Evolutionary conservation across 2,888 invertebrate genomes (phyloP).

Genomic region (Cryptocephalus moraei): DNA sequence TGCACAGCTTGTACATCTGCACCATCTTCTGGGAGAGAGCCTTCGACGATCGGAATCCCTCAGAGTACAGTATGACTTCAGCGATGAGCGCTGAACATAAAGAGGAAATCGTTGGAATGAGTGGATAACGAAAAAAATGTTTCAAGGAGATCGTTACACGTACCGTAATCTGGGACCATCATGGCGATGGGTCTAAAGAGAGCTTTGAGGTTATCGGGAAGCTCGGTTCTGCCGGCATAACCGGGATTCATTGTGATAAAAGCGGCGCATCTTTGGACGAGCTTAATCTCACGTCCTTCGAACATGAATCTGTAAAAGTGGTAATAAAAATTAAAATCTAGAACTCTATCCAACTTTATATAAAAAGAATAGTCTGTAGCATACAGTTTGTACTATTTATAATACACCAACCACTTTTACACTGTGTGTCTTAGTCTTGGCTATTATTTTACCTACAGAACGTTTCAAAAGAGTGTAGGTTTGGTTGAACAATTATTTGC

Average conservation of each 20-base stretch:
- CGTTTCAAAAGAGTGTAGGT: too few species aligned
- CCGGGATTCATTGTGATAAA: conserved; percentile 92
- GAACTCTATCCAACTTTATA: too few species aligned
- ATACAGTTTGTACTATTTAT: too few species aligned
- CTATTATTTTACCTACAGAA: too few species aligned
- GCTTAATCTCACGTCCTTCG: conserved; percentile 78
- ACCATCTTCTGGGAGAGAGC: conserved; percentile 85
- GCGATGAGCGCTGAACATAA: conserved; percentile 66
- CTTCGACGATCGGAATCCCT: conserved; percentile 84
- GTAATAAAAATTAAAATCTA: background rate
- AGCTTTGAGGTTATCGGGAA: conserved; percentile 82
- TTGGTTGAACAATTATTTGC: too few species aligned
- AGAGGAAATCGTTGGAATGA: background rate
- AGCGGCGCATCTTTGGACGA: conserved; percentile 70
- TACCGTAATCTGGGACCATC: conserved; percentile 90
- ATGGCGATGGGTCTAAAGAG: conserved; percentile 79
- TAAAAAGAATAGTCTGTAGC: too few species aligned
- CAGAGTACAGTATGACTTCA: conserved; percentile 87
- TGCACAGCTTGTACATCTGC: conserved; percentile 84
- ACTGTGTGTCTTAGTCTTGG: too few species aligned
- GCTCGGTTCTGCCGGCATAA: conserved; percentile 79
- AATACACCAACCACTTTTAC: too few species aligned
- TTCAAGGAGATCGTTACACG: conserved; percentile 9
- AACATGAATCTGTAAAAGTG: conserved; percentile 62
- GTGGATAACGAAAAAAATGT: too few species aligned